Conservation (phyloP, 2,888 invertebrate species). For the Strigamia crassipes region DNA sequence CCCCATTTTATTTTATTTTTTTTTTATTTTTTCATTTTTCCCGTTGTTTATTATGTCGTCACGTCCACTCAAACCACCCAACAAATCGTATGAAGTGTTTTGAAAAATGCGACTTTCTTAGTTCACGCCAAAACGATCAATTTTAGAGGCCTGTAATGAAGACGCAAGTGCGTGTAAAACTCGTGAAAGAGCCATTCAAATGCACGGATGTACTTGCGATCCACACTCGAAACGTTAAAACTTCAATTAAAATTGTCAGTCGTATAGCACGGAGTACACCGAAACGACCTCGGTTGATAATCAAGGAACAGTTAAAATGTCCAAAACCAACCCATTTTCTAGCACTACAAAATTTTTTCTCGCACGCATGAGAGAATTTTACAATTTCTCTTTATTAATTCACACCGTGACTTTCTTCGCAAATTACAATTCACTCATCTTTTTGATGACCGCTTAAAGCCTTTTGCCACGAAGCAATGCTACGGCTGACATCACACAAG, state of each 20-base stretch:
- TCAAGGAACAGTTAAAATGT: not conserved
- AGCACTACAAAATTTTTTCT: not conserved
- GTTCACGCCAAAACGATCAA: not conserved
- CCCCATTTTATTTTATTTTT: not conserved
- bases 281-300: not conserved
- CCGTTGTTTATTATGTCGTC: not conserved
- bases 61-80: not conserved
- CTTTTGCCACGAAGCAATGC: conserved; percentile 5
- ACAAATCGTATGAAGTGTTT: not conserved
- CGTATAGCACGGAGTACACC: not conserved
- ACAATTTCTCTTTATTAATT: conserved; percentile 23
- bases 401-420: not conserved
- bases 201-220: not conserved
- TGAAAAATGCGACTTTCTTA: not conserved
- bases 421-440: conserved; percentile 28
- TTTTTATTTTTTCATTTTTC: not conserved
- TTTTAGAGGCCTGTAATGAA: not conserved
- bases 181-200: not conserved
- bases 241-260: not conserved
- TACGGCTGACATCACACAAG: conserved; percentile 9
- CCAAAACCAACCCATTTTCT: not conserved
- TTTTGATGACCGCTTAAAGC: conserved; percentile 15
- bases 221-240: not conserved
- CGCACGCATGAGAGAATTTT: not conserved
- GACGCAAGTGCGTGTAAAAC: not conserved